phyloP scores from a whole-genome alignment of 1,140 invertebrate genomes.

The Drosophila pruinosa region DNA sequence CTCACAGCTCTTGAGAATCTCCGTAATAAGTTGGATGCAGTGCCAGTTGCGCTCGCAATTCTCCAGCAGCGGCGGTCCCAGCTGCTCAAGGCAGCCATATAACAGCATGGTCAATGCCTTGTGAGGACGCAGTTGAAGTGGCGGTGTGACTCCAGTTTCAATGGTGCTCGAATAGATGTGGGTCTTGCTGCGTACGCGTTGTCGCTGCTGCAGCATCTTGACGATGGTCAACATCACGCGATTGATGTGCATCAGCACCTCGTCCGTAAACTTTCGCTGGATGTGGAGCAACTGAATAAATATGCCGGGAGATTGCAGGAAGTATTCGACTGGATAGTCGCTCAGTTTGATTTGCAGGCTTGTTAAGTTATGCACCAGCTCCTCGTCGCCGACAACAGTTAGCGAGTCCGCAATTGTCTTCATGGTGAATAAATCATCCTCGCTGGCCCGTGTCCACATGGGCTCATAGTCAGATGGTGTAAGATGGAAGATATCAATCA shows the following conservation, averaged over 20 bases:
- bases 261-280: slow-evolving; percentile 9
- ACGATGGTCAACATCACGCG: slow-evolving; percentile 18
- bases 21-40: slow-evolving; percentile 34
- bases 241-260: slow-evolving; percentile 28
- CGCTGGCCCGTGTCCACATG: slow-evolving; percentile 50
- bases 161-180: slow-evolving; percentile 1
- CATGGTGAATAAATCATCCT: slow-evolving; percentile 54
- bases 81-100: slow-evolving; percentile 4
- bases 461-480: slow-evolving; percentile 45
- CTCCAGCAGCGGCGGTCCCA: slow-evolving; percentile 2
- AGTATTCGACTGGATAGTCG: slow-evolving; percentile 74
- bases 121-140: slow-evolving; percentile 32
- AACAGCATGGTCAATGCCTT: slow-evolving; percentile 37
- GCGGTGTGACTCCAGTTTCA: not conserved
- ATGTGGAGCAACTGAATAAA: slow-evolving; percentile 58
- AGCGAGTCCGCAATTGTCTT: slow-evolving; percentile 44
- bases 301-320: slow-evolving; percentile 67
- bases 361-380: slow-evolving; percentile 41
- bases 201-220: slow-evolving; percentile 29
- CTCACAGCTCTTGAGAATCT: too few relatives aligned
- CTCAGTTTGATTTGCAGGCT: slow-evolving; percentile 54
- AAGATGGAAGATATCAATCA: slow-evolving; percentile 2
- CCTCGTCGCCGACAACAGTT: slow-evolving; percentile 4
- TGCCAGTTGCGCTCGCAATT: slow-evolving; percentile 38
- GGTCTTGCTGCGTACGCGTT: slow-evolving; percentile 16